Conservation (phyloP, 2,113 vertebrate species). For the Dromiciops gliroides region DNA sequence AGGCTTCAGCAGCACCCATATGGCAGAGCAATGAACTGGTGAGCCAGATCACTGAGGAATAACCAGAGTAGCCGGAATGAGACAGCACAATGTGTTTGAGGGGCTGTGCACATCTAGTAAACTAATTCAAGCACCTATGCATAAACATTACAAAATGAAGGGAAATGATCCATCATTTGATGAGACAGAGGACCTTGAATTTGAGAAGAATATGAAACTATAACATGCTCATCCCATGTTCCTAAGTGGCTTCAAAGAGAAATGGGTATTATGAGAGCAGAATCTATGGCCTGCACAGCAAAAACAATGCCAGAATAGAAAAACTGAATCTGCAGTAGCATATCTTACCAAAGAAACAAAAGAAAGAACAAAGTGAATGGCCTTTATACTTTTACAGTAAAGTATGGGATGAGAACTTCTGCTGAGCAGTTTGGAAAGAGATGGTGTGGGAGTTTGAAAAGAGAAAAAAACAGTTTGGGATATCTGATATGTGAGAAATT, state of each 20-base stretch:
- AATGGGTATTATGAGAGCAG: background rate
- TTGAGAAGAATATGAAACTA: background rate
- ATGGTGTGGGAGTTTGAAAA: background rate
- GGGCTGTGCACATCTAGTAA: background rate
- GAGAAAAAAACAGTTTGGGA: background rate
- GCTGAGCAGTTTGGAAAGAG: background rate
- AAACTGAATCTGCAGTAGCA: background rate
- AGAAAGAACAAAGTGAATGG: background rate
- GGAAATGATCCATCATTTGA: background rate
- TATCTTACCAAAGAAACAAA: background rate
- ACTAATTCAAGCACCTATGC: background rate
- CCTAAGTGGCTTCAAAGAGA: background rate
- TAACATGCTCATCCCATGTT: background rate
- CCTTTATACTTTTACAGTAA: background rate
- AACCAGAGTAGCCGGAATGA: background rate
- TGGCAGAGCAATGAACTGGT: background rate
- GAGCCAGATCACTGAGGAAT: background rate
- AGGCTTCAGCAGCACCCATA: background rate
- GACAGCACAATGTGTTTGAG: background rate
- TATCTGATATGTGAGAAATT: background rate
- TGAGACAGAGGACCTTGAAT: background rate
- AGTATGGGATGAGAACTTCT: background rate
- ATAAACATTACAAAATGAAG: background rate
- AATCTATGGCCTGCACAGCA: background rate
- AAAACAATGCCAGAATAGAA: background rate